Evolutionary conservation across 2,888 invertebrate species (phyloP), one percentile per base, ranked within the genome.

Genomic region (Philereme transversata): DNA sequence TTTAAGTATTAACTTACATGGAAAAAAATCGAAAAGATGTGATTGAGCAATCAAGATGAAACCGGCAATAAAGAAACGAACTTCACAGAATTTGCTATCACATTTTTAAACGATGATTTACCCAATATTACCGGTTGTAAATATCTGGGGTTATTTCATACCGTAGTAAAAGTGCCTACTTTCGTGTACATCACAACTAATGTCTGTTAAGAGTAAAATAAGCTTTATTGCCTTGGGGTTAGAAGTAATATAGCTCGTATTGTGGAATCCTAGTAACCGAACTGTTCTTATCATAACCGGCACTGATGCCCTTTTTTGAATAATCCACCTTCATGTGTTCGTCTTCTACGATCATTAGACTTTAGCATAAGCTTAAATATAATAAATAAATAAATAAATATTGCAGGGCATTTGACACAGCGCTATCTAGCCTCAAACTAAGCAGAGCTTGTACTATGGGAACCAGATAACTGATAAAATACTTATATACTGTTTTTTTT

Each of bases 121-220:
- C 60, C 64, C 60, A 59, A 62, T 66, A 67, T 64, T 63, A 59
- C 63, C 54, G 53, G 63, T 57, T 63, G 63, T 69, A 69, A 69
- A 69, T 67, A 69, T 69, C 69, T 65, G 60, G 47, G 60, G 65
- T 65, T 67, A 67, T 65, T 67, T 67, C 65, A 69, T 60, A 51
- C 47, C 49, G 53, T 54, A 54, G 53, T 59, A 59, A 59, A 52
- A 50, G 53, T 54, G 49, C 9, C 9, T 41, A 44, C 44, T 8
- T 35, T 49, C 9, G 48, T 38, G 34, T 53, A 9, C 36, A 5
- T 49, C 52, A 58, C 58, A 51, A 40, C 47, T n/a, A 11, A 11
- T 22, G 35, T 0, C 34, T 9, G 9, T 47, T 45, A 4, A 47
- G 3, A 5, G 40, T 40, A 40, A 40, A 40, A 40, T 6, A 40